Conservation (phyloP, 2,797 vertebrate genomes). For the Pantherophis alleghaniensis region DNA sequence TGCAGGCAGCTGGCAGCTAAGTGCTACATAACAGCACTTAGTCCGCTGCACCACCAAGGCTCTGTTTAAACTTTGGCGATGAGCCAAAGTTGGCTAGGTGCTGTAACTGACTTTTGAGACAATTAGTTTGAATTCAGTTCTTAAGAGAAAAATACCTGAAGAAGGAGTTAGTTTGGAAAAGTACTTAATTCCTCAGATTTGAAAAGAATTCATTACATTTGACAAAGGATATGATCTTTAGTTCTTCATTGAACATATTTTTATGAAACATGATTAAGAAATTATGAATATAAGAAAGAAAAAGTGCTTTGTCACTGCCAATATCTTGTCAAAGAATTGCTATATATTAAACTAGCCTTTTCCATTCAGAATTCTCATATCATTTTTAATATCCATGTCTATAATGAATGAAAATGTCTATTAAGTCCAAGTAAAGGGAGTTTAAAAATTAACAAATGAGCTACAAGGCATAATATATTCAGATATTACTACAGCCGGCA, state of each 20-base stretch:
- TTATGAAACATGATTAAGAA: background rate
- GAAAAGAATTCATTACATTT: background rate
- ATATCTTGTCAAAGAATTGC: background rate
- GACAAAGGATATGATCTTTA: background rate
- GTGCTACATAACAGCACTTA: too few species aligned
- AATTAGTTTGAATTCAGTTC: background rate
- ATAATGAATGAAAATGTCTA: slow-evolving; percentile 30
- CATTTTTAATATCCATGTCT: slow-evolving; percentile 27
- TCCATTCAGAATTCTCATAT: background rate
- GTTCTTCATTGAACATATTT: background rate
- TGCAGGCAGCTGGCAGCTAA: too few species aligned
- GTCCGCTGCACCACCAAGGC: too few species aligned
- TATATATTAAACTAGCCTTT: slow-evolving; percentile 10
- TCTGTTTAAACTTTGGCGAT: too few species aligned
- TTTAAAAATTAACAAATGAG: slow-evolving; percentile 38
- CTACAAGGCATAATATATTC: slow-evolving; percentile 40
- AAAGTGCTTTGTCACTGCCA: background rate
- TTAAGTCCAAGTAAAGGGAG: slow-evolving; percentile 39
- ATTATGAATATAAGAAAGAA: background rate
- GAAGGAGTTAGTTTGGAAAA: background rate
- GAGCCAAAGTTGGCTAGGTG: too few species aligned
- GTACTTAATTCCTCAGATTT: background rate
- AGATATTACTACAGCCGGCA: slow-evolving; percentile 36
- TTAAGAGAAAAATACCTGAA: background rate
- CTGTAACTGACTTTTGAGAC: background rate